Evolutionary conservation across 2,797 vertebrate species (phyloP), one percentile per base, ranked within the genome.

Genomic region (Lycodopsis pacificus): DNA sequence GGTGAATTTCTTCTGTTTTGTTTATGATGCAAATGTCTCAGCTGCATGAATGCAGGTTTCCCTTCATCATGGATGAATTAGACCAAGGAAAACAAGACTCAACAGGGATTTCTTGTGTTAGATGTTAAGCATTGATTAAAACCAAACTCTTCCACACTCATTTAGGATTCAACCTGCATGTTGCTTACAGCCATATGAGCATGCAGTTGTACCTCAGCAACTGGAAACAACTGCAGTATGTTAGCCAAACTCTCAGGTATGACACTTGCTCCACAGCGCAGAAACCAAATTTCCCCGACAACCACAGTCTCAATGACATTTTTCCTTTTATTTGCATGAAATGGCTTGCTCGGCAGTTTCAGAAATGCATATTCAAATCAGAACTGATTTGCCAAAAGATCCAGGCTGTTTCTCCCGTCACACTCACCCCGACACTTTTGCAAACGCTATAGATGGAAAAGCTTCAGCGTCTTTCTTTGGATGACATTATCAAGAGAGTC

Each of bases 1-100:
- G 69, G 75, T 57, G 71, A 79, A 75, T 73, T 86, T 77, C 2
- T 2, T 48, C 49, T 77, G 73, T 86, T 86, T 79, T 87, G 74
- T 85, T 87, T 86, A 78, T 81, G 68, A 83, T 82, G 77, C 65
- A 84, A 79, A 84, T 77, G 67, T 80, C 30, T 73, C 72, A 36
- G 53, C 67, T 82, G 67, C 71, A 76, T 66, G 70, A 27, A 36
- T 84, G 83, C 65, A 70, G 19, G 3, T 82, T 87, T 87, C 67
- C 76, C 58, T 77, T 86, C 72, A 74, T 82, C 73, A 56, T 25
- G 53, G 65, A 30, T 65, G 65, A 80, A 85, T 76, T 69, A 58
- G 20, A 80, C 38, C 11, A 46, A 80, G 65, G 17, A 76, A 87
- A 83, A 80, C 76, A 80, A 25, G 54, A 32, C 65, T 72, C 56